These are phyloP conservation scores for Argyresthia goedartella DNA, from an alignment of 2,888 invertebrate species.

Conservation along the genomic window DNA sequence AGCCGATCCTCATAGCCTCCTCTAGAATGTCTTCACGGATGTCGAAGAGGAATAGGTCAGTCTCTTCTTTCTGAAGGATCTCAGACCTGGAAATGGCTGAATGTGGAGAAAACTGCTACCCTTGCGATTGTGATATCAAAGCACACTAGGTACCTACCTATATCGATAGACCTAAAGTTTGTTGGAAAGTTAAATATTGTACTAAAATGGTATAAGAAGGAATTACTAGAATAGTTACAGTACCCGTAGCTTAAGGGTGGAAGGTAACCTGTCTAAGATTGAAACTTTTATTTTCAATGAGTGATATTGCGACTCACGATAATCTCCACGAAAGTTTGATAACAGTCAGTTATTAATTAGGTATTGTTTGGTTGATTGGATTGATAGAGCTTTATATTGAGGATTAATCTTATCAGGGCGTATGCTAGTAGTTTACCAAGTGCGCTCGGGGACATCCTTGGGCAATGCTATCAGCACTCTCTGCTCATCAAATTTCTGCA, in stretches of 20 bases:
- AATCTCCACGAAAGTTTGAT: not conserved
- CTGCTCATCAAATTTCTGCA: slow-evolving; percentile 40
- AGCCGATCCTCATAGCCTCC: slow-evolving; percentile 31
- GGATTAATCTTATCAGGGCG: no score
- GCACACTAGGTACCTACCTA: not conserved
- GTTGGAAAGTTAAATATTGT: no score
- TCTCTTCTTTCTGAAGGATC: slow-evolving; percentile 53
- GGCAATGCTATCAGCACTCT: slow-evolving; percentile 41
- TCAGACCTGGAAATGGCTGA: slow-evolving; percentile 37
- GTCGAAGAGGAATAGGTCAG: slow-evolving; percentile 44
- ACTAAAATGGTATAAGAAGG: no score
- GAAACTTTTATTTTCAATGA: no score
- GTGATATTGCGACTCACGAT: no score
- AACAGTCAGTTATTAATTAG: no score
- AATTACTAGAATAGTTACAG: no score
- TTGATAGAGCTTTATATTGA: no score
- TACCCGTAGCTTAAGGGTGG: no score
- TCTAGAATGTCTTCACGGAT: slow-evolving; percentile 57
- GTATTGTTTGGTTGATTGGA: no score
- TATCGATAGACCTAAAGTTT: no score
- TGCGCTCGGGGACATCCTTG: slow-evolving; percentile 50
- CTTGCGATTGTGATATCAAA: not conserved
- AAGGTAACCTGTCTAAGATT: no score
- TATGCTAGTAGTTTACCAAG: slow-evolving; percentile 31
- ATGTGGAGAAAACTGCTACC: not conserved